Percentiles rank a stretch among this genome's conserved stretches.
Conservation (phyloP, 2,888 invertebrate genomes). For the Cantharis rustica region DNA sequence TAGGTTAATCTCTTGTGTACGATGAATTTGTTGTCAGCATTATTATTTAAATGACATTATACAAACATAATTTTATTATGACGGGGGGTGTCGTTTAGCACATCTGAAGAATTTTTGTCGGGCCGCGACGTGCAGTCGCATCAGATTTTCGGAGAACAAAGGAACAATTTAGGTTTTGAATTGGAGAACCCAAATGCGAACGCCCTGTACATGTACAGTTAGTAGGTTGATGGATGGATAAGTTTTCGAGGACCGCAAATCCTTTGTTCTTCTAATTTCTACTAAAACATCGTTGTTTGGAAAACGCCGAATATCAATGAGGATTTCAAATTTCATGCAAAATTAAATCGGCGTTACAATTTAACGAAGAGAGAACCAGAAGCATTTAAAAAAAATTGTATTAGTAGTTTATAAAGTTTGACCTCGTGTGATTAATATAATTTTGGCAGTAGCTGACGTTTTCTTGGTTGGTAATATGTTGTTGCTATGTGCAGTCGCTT, state of each 20-base stretch:
- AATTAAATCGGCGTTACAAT: background rate
- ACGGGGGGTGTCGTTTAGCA: background rate
- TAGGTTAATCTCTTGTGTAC: background rate
- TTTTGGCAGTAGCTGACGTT: slow-evolving; percentile 6
- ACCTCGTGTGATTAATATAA: background rate
- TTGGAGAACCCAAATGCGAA: background rate
- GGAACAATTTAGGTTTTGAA: background rate
- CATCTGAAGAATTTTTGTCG: background rate
- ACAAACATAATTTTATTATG: background rate
- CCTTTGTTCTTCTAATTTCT: background rate
- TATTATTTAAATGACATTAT: background rate
- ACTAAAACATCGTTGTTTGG: background rate
- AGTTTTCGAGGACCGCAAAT: background rate
- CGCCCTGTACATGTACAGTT: background rate
- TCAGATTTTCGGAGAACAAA: background rate
- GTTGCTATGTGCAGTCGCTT: slow-evolving; percentile 3
- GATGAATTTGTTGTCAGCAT: background rate
- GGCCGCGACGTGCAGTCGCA: background rate
- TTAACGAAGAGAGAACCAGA: background rate
- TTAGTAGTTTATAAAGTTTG: background rate
- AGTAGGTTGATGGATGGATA: background rate
- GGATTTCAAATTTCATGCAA: background rate
- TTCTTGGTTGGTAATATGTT: slow-evolving; percentile 4
- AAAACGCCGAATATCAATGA: background rate
- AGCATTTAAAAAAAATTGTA: background rate